These are phyloP conservation scores for Andrena fulva DNA, from an alignment of 2,888 invertebrate species.

Conservation along the genomic window DNA sequence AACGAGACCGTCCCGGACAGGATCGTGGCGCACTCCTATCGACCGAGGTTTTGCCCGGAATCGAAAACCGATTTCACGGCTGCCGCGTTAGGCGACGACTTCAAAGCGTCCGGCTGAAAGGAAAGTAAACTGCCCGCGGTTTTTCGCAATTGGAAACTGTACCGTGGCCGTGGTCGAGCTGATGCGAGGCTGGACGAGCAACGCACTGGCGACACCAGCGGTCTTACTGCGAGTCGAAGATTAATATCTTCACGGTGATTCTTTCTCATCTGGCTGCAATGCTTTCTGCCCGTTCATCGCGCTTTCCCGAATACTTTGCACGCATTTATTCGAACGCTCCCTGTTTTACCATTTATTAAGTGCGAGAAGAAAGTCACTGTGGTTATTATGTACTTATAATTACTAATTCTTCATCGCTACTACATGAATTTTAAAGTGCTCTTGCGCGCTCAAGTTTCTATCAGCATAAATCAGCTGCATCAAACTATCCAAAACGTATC, in stretches of 20 bases:
- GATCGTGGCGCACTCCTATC: slow-evolving; percentile 10
- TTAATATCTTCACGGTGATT: too few relatives aligned
- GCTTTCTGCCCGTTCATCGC: too few relatives aligned
- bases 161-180: neutral
- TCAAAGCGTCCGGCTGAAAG: slow-evolving; percentile 7
- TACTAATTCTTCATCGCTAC: neutral
- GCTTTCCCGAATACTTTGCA: too few relatives aligned
- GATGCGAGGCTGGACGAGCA: slow-evolving; percentile 5
- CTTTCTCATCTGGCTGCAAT: too few relatives aligned
- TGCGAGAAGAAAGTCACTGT: neutral
- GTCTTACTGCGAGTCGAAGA: neutral
- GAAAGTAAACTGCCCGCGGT: slow-evolving; percentile 26
- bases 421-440: neutral
- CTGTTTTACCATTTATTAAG: neutral
- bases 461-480: too few relatives aligned
- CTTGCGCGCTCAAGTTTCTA: neutral
- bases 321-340: neutral
- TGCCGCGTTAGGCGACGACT: neutral
- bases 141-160: slow-evolving; percentile 14
- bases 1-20: slow-evolving; percentile 24
- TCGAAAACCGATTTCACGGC: slow-evolving; percentile 11
- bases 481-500: too few relatives aligned
- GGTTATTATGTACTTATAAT: neutral
- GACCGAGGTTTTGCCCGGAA: neutral
- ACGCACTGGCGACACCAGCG: neutral